phyloP scores from a whole-genome alignment of 2,888 invertebrate genomes.

The Noctua janthina region DNA sequence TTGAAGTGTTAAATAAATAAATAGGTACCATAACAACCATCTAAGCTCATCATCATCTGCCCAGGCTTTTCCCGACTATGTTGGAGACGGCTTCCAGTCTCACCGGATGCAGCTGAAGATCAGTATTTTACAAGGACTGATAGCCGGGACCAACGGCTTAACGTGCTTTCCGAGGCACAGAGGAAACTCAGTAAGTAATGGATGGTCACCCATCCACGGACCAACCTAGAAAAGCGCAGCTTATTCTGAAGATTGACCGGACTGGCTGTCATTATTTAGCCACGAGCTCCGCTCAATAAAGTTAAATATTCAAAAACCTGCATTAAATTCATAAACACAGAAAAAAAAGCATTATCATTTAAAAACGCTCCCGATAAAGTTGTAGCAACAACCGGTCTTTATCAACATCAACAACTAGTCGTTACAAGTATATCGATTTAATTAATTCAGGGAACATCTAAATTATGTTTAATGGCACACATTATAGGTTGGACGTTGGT shows the following conservation, averaged over 20 bases:
- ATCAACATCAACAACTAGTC: conserved; percentile 33
- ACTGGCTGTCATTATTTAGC: background rate
- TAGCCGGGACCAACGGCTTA: too few species aligned
- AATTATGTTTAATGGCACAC: conserved; percentile 44
- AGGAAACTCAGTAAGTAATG: too few species aligned
- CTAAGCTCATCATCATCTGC: too few species aligned
- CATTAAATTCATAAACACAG: background rate
- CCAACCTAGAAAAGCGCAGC: background rate
- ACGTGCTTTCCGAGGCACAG: too few species aligned
- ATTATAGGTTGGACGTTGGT: conserved; percentile 17
- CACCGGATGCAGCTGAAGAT: too few species aligned
- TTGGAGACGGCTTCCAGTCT: too few species aligned
- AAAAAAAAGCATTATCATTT: conserved; percentile 17
- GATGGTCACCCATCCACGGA: background rate
- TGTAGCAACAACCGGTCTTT: conserved; percentile 31
- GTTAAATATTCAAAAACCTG: background rate
- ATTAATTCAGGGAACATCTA: conserved; percentile 52
- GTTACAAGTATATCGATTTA: conserved; percentile 27
- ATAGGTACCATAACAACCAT: too few species aligned
- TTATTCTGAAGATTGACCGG: background rate
- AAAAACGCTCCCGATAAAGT: conserved; percentile 14
- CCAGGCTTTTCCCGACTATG: too few species aligned
- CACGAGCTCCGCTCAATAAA: background rate
- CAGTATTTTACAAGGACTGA: too few species aligned
- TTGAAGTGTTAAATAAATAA: too few species aligned